Percentiles rank a stretch among this genome's conserved stretches.
phyloP scores from a whole-genome alignment of 1,140 invertebrate genomes.

The Mactra quadrangularis region DNA sequence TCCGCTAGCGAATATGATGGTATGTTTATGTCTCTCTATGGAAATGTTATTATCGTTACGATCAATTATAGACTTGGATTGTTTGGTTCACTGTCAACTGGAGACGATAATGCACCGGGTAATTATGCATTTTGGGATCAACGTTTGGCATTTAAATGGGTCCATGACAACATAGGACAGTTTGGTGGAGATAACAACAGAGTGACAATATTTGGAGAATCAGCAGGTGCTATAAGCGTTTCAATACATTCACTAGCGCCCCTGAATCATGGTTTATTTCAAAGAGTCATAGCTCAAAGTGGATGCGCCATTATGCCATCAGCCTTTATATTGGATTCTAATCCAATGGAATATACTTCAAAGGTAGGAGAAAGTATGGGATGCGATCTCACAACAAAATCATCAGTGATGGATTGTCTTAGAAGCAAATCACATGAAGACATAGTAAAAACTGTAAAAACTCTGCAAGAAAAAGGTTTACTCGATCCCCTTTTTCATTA shows the following conservation, averaged over 20 bases:
- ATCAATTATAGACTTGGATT: slow-evolving; percentile 93
- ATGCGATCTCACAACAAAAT: not conserved
- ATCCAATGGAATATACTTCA: not conserved
- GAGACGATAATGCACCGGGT: slow-evolving; percentile 72
- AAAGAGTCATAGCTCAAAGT: slow-evolving; percentile 51
- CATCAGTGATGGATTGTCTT: slow-evolving; percentile 16
- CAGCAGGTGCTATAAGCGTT: slow-evolving; percentile 87
- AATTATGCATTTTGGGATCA: no score
- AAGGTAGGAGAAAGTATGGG: not conserved
- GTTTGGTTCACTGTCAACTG: slow-evolving; percentile 88
- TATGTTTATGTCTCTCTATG: slow-evolving; percentile 89
- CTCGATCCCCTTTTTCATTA: no score
- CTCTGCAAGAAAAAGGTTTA: no score
- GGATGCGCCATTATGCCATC: not conserved
- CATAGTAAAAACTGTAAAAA: no score
- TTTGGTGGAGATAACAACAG: no score
- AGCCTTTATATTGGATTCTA: not conserved
- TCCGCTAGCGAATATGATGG: slow-evolving; percentile 96
- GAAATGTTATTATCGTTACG: no score
- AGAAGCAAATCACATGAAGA: no score
- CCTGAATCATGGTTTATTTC: slow-evolving; percentile 51
- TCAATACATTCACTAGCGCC: slow-evolving; percentile 33
- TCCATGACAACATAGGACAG: no score
- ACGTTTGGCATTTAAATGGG: no score
- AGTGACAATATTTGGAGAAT: slow-evolving; percentile 88